Evolutionary conservation across 1,140 invertebrate species (phyloP).

Genomic region (Protaetia brevitarsis): DNA sequence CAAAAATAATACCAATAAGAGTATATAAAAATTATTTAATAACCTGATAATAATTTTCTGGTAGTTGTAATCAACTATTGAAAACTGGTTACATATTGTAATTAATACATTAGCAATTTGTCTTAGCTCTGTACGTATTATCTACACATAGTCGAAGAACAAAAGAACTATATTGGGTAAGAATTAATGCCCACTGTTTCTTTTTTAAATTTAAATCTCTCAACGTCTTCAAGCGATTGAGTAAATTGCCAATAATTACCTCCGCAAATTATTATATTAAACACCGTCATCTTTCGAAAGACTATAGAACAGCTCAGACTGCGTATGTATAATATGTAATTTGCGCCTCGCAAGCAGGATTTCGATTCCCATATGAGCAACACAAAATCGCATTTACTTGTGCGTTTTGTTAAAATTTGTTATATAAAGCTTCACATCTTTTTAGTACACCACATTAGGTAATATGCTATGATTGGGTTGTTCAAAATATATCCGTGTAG

Average conservation of each 20-base stretch:
- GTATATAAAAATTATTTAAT: too few species aligned
- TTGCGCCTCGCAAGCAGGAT: background rate
- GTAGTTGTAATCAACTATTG: too few species aligned
- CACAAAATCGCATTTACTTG: background rate
- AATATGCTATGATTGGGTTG: background rate
- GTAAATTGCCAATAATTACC: conserved; percentile 12
- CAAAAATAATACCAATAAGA: too few species aligned
- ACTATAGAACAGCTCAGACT: background rate
- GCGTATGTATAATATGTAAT: background rate
- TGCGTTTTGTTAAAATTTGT: background rate
- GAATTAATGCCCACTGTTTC: background rate
- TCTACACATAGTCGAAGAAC: background rate
- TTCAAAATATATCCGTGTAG: background rate
- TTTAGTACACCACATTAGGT: background rate
- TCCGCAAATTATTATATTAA: conserved; percentile 13
- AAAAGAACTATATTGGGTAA: background rate
- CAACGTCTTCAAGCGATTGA: background rate
- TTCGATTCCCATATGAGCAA: background rate
- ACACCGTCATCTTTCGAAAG: background rate
- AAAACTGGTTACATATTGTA: too few species aligned
- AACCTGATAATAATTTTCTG: too few species aligned
- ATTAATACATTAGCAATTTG: too few species aligned
- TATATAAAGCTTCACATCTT: background rate
- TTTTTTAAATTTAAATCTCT: background rate
- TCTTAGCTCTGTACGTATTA: too few species aligned